phyloP scores from a whole-genome alignment of 92 coral and sea anemone genomes.

The Blastomussa wellsi region DNA sequence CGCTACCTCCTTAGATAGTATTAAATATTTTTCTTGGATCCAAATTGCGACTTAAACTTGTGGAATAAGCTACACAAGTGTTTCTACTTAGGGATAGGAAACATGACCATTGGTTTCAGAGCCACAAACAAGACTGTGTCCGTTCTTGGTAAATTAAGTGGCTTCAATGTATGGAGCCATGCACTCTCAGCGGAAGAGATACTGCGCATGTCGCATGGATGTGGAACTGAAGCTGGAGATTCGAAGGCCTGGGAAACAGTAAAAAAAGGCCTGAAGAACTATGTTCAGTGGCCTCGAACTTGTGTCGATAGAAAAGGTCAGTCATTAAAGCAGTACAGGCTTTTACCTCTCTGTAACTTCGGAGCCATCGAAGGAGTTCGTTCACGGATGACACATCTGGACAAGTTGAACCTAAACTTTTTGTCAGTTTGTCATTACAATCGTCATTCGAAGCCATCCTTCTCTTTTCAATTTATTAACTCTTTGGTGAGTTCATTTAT shows the following conservation, averaged over 20 bases:
- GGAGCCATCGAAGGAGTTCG: no score
- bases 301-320: slow-evolving; percentile 13
- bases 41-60: neutral
- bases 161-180: slow-evolving; percentile 45
- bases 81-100: slow-evolving; percentile 1
- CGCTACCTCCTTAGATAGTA: no score
- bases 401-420: no score
- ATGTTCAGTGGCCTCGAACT: neutral
- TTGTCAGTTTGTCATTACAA: no score
- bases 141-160: slow-evolving; percentile 26
- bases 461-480: no score
- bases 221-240: slow-evolving; percentile 47
- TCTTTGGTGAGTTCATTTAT: no score
- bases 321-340: neutral
- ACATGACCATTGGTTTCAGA: slow-evolving; percentile 30
- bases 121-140: neutral
- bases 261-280: neutral
- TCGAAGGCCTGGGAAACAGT: slow-evolving; percentile 42
- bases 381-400: no score
- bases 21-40: no score
- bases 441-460: no score
- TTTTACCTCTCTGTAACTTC: no score
- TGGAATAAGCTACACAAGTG: neutral
- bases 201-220: slow-evolving; percentile 59
- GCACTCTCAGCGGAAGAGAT: slow-evolving; percentile 32